Base-by-base conservation (phyloP, 2,797 vertebrate species). In the Scarus forsteni region DNA sequence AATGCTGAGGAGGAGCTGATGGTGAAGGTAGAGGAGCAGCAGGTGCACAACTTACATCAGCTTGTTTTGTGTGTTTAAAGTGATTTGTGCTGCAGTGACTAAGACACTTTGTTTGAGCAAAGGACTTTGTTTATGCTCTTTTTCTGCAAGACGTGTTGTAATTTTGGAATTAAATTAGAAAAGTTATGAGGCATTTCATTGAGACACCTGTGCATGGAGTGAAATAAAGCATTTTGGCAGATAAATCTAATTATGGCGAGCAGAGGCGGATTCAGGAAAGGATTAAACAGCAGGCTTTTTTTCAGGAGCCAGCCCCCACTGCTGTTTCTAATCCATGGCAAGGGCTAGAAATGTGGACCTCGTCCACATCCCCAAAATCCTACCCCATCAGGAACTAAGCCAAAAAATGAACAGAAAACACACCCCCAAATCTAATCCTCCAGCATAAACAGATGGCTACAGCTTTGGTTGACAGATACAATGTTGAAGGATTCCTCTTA, bases 141-240 rank as follows among this genome's bases (percentile, higher is more conserved):
- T 48, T 55, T 54, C 46, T 46, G 19, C 18, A 39, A 53, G 36
- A 70, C 38, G 19, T 11, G 15, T 12, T 49, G 39, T 46, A 40
- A 40, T 12, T 16, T 69, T 10, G 35, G 60, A 71, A 42, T 60
- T 38, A 27, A 11, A 11, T 19, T 9, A 49, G 18, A 49, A n/a
- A 27, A 79, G 59, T 79, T 67, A 72, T 48, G 44, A 48, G 53
- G 44, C 38, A 39, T 75, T 69, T 78, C 52, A 70, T 53, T 52
- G 51, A 52, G 53, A 78, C 74, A 77, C 44, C 44, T 35, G 59
- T 42, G 49, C n/a, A 68, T 57, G 39, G 63, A 83, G 72, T 65
- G 16, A 77, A 79, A 75, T 62, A 56, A 63, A 75, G 53, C 60
- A 65, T 50, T 76, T 80, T 83, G 79, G 79, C 71, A 85, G 69